Conservation (phyloP, 2,888 invertebrate species). For the Laothoe populi region DNA sequence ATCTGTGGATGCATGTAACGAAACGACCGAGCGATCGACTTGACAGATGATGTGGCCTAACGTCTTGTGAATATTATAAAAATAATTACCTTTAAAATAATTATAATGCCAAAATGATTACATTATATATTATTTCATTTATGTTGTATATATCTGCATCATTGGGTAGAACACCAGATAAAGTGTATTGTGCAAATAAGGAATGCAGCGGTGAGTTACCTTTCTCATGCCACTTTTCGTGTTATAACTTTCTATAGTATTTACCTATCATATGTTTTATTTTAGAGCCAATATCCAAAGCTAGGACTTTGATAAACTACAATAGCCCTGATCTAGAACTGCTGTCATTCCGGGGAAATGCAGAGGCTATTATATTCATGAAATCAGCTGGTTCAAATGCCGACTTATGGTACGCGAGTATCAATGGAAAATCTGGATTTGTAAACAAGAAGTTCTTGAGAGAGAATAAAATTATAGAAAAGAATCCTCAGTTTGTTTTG, state of each 20-base stretch:
- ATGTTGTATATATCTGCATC: conserved; percentile 63
- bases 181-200: conserved; percentile 88
- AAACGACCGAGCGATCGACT: conserved; percentile 56
- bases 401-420: conserved; percentile 88
- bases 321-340: conserved; percentile 79
- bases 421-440: conserved; percentile 88
- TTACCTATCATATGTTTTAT: conserved; percentile 32
- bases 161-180: conserved; percentile 85
- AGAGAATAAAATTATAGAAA: conserved; percentile 84
- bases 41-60: conserved; percentile 84
- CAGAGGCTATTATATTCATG: conserved; percentile 86
- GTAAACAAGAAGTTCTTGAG: conserved; percentile 84
- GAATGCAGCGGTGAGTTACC: conserved; percentile 87
- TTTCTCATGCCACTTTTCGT: conserved; percentile 48
- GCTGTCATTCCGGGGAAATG: conserved; percentile 86
- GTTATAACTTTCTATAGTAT: conserved; percentile 47
- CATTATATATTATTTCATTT: conserved; percentile 70
- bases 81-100: conserved; percentile 56
- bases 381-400: conserved; percentile 87
- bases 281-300: conserved; percentile 87
- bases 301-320: conserved; percentile 85
- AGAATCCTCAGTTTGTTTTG: conserved; percentile 63
- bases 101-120: conserved; percentile 79
- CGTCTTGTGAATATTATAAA: conserved; percentile 65
- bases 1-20: conserved; percentile 37